These are phyloP conservation scores for Xylophagus ater DNA, from an alignment of 2,888 invertebrate species.

Conservation along the genomic window DNA sequence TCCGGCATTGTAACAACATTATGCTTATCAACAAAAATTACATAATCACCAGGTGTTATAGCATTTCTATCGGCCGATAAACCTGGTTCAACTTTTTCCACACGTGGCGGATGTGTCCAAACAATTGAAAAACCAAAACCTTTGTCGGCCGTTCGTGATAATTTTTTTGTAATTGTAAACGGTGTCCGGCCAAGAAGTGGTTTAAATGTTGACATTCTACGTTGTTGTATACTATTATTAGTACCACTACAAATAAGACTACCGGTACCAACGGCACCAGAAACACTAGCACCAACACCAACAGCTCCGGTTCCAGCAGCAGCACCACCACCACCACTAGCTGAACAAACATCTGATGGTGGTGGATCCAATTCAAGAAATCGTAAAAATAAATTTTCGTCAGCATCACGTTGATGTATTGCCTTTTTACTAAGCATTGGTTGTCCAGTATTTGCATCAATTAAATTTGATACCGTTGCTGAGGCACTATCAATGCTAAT, in stretches of 20 bases:
- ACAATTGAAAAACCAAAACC: conserved; percentile 80
- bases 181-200: conserved; percentile 59
- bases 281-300: not conserved
- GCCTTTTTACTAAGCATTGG: conserved; percentile 45
- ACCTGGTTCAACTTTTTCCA: conserved; percentile 71
- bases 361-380: conserved; percentile 74
- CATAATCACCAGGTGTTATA: conserved; percentile 71
- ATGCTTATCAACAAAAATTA: conserved; percentile 77
- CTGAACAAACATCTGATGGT: conserved; percentile 44
- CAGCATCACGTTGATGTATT: conserved; percentile 51
- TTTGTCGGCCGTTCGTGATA: conserved; percentile 44
- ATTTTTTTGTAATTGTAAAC: conserved; percentile 63
- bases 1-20: conserved; percentile 75
- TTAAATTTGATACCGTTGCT: conserved; percentile 17
- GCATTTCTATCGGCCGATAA: conserved; percentile 76
- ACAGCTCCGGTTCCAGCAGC: conserved; percentile 3
- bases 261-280: conserved; percentile 32
- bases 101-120: conserved; percentile 79
- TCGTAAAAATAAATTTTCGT: conserved; percentile 60
- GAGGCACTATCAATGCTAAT: conserved; percentile 33
- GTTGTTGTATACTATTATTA: conserved; percentile 44
- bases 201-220: conserved; percentile 36
- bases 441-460: conserved; percentile 18
- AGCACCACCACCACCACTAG: not conserved
- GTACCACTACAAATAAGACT: no score